phyloP scores from a whole-genome alignment of 2,888 invertebrate species.

The Andrena minutula region DNA sequence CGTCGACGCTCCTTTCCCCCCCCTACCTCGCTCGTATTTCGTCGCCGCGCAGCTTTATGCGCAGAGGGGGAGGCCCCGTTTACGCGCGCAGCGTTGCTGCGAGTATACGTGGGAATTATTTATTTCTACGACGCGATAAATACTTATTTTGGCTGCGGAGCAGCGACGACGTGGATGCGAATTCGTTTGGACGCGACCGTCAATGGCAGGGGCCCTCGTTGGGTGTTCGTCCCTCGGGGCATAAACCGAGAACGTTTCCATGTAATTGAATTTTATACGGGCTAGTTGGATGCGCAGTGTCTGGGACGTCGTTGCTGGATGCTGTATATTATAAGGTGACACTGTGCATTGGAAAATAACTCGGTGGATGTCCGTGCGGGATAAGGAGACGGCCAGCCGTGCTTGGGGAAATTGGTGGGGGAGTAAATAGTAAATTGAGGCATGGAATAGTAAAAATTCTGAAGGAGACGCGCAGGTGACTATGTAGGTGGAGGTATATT shows the following conservation, averaged over 20 bases:
- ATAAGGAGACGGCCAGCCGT: constrained; percentile 1
- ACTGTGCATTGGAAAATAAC: constrained; percentile 5
- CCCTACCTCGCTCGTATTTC: constrained; percentile 9
- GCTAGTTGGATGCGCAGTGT: not conserved
- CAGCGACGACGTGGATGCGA: not conserved
- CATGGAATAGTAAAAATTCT: not conserved
- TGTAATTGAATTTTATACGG: constrained; percentile 44
- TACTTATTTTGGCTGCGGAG: not conserved
- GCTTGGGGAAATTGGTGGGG: not conserved
- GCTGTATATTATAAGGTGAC: constrained; percentile 6
- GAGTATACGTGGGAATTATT: constrained; percentile 34
- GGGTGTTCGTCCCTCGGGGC: constrained; percentile 3
- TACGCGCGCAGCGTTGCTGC: not conserved
- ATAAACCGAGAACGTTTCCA: constrained; percentile 2
- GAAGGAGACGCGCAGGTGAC: not conserved
- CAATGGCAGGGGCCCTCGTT: not conserved
- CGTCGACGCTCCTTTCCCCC: not conserved
- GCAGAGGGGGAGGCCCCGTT: not conserved
- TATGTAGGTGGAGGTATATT: not conserved
- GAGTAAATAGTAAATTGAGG: not conserved
- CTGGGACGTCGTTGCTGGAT: not conserved
- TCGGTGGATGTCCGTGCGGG: not conserved
- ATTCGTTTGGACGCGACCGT: not conserved
- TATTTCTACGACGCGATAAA: constrained; percentile 29
- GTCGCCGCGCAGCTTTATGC: not conserved